Evolutionary conservation across 2,797 vertebrate genomes (phyloP), one percentile per base, ranked within the genome.

Genomic region (Aythya fuligula): DNA sequence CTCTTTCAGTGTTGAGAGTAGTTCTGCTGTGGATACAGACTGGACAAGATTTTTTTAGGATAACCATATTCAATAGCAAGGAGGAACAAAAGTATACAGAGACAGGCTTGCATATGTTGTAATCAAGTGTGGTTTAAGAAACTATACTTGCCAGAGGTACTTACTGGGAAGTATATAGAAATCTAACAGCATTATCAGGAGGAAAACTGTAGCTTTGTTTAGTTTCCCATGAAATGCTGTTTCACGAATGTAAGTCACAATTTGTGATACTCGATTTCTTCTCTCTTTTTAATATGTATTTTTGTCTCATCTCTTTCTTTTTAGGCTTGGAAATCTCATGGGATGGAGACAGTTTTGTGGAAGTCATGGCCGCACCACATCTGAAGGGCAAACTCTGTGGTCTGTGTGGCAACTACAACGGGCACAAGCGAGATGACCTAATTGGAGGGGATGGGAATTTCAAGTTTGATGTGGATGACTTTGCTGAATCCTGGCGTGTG

Each of bases 321-420:
- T 70, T 90, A 99, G 99, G 99, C 81, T 97, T 99, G 97, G 99
- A 99, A 98, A 99, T 99, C 97, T 99, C 99, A 0, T 99, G 99
- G 99, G 99, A 99, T 65, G 99, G 99, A 41, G 99, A 99, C 98
- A 99, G 99, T 96, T 99, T 99, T 92, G 99, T 99, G 54, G 99
- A 99, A 97, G 99, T 99, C 16, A 99, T 98, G 79, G 99, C 99
- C 2, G 99, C 99, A 0, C 99, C 99, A 0, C 98, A 99, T 84
- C 98, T 99, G 84, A 99, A 99, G 11, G 99, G 99, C 67, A 99
- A 98, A 64, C 98, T 99, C 64, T 99, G 99, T 36, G 99, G 99
- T 54, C 98, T 99, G 7, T 99, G 99, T 60, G 99, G 99, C 60
- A 99, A 99, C 98, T 99, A 99, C 97, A 99, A 99, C 0, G 99